phyloP scores from a whole-genome alignment of 2,888 invertebrate species.

The Deilephila elpenor region DNA sequence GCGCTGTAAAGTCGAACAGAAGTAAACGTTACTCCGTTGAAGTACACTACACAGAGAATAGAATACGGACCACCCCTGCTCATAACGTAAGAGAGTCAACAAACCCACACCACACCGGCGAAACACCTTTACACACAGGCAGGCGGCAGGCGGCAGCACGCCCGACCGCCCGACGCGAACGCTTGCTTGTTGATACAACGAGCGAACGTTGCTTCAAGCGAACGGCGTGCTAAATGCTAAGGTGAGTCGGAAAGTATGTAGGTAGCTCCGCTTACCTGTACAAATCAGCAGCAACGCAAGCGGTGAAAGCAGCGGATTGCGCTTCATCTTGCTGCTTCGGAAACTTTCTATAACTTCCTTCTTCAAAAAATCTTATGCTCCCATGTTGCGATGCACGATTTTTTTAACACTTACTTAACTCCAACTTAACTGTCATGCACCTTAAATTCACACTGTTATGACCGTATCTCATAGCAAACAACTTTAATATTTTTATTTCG shows the following conservation, averaged over 20 bases:
- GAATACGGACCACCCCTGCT: slow-evolving; percentile 11
- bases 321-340: slow-evolving; percentile 69
- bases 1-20: not conserved
- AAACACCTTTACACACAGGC: slow-evolving; percentile 37
- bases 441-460: slow-evolving; percentile 53
- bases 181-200: slow-evolving; percentile 54
- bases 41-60: not conserved
- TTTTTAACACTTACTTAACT: slow-evolving; percentile 63
- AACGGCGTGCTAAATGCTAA: slow-evolving; percentile 48
- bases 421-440: slow-evolving; percentile 67
- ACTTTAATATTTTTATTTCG: slow-evolving; percentile 30
- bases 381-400: slow-evolving; percentile 66
- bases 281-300: slow-evolving; percentile 78
- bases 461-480: slow-evolving; percentile 50
- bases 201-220: slow-evolving; percentile 52
- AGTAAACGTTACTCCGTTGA: not conserved
- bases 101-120: slow-evolving; percentile 52
- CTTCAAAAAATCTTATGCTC: slow-evolving; percentile 67
- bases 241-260: slow-evolving; percentile 75
- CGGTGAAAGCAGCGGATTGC: slow-evolving; percentile 77
- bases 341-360: slow-evolving; percentile 70
- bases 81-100: slow-evolving; percentile 46
- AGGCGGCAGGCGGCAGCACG: slow-evolving; percentile 27
- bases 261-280: slow-evolving; percentile 78
- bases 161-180: slow-evolving; percentile 4